A percentile compares a stretch with the other conserved stretches of the same genome.
phyloP scores from a whole-genome alignment of 2,797 vertebrate species.

The Triplophysa yarkandensis region DNA sequence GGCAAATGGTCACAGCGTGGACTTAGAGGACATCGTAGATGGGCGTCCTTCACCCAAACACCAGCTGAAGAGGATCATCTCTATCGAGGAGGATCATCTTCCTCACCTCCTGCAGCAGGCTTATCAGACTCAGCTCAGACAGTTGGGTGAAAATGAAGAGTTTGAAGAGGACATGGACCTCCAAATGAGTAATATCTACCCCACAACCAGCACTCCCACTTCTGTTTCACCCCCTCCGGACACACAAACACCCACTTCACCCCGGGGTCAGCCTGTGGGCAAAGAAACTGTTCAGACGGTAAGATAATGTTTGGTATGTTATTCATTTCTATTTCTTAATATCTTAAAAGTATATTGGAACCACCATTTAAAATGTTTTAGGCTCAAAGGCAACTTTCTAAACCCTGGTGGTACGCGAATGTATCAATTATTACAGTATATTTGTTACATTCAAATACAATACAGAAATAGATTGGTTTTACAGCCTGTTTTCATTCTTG shows the following conservation, averaged over 20 bases:
- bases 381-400: no score
- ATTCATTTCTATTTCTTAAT: background rate
- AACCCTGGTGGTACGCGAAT: no score
- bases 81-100: conserved; percentile 92
- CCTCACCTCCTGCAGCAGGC: conserved; percentile 81
- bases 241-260: conserved; percentile 65
- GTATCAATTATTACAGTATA: no score
- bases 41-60: conserved; percentile 34
- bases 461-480: background rate
- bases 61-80: conserved; percentile 88
- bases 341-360: background rate
- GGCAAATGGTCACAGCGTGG: conserved; percentile 59
- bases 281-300: conserved; percentile 82
- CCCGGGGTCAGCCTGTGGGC: conserved; percentile 83
- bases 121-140: conserved; percentile 65
- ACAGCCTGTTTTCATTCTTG: conserved; percentile 11
- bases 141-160: conserved; percentile 68
- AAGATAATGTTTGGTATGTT: conserved; percentile 56
- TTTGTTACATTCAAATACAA: background rate
- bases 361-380: no score
- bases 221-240: conserved; percentile 11
- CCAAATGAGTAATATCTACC: conserved; percentile 67
- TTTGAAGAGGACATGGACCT: conserved; percentile 65
- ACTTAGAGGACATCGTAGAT: conserved; percentile 49
- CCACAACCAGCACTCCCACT: conserved; percentile 32